Evolutionary conservation across 2,888 invertebrate genomes (phyloP), one percentile per base, ranked within the genome.

Genomic region (Drosophila anceps): DNA sequence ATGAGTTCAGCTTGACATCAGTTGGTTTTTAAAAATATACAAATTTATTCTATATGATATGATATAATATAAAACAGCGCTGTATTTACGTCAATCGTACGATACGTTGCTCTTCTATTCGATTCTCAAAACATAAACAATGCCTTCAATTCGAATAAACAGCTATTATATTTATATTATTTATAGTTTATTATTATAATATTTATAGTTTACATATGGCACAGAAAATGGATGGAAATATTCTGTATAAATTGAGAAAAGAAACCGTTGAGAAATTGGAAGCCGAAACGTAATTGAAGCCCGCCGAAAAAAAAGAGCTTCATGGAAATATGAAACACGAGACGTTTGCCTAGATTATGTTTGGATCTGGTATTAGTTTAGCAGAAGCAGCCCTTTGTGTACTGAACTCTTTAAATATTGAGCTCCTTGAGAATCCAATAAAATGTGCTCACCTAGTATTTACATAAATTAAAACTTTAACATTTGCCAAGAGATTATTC

Each of bases 381-480:
- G 15, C 1, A 10, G n/a, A 18, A 43, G 4, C 20, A 18, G 8
- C 7, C n/a, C 5, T 41, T 18, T 43, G 20, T 4, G 33, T 37
- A 37, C 27, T n/a, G n/a, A n/a, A 29, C 18, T 35, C 20, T 35
- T 8, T 51, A 20, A 18, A 13, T 51, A 15, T 51, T 15, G 10
- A 48, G 18, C 15, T 37, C n/a, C 37, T 53, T 39, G 12, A 13
- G 9, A 33, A 51, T 54, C 20, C 27, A 57, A 37, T 46, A 27
- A 63, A 65, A 50, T 27, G 48, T 24, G 18, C 15, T 50, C 9
- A 24, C n/a, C 35, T 20, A 39, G 39, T 77, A 51, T 48, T 58
- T 62, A 46, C 39, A 62, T 71, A 51, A 66, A 72, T 55, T 66
- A 29, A 53, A 67, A 33, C 31, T 54, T 54, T 13, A 50, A 35